phyloP scores from a whole-genome alignment of 1,140 invertebrate genomes.

The Pseudomyrmex sp. region DNA sequence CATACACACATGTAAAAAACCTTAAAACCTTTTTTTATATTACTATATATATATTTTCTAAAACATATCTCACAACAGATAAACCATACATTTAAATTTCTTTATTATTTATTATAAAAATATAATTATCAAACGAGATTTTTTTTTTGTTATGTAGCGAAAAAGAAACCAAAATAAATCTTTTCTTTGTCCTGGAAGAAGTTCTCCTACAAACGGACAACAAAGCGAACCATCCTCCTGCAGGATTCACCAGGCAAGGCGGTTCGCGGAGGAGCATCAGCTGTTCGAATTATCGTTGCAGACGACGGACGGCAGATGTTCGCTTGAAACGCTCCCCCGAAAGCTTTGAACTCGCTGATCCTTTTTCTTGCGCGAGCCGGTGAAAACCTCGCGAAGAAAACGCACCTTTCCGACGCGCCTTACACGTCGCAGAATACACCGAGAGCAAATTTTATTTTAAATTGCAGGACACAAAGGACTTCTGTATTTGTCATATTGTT shows the following conservation, averaged over 20 bases:
- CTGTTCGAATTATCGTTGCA: conserved; percentile 84
- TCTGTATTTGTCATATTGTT: neutral
- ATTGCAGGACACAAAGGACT: neutral
- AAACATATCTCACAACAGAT: neutral
- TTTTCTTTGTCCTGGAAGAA: conserved; percentile 22
- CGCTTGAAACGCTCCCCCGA: conserved; percentile 78
- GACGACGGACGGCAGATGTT: conserved; percentile 83
- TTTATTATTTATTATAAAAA: neutral
- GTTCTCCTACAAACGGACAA: conserved; percentile 34
- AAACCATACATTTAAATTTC: neutral
- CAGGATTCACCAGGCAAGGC: conserved; percentile 73
- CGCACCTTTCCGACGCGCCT: conserved; percentile 52
- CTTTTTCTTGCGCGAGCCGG: conserved; percentile 67
- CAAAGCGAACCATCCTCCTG: conserved; percentile 57
- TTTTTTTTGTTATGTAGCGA: neutral
- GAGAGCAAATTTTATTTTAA: conserved; percentile 8
- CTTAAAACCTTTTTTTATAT: too few species aligned
- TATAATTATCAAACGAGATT: neutral
- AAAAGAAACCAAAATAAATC: neutral
- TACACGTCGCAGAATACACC: neutral
- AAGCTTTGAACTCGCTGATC: conserved; percentile 73
- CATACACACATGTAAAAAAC: too few species aligned
- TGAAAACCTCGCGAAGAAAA: conserved; percentile 71
- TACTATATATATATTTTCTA: neutral
- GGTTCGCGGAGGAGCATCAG: conserved; percentile 82